phyloP scores from a whole-genome alignment of 1,140 invertebrate genomes.

The Atopsyche davidsoni region DNA sequence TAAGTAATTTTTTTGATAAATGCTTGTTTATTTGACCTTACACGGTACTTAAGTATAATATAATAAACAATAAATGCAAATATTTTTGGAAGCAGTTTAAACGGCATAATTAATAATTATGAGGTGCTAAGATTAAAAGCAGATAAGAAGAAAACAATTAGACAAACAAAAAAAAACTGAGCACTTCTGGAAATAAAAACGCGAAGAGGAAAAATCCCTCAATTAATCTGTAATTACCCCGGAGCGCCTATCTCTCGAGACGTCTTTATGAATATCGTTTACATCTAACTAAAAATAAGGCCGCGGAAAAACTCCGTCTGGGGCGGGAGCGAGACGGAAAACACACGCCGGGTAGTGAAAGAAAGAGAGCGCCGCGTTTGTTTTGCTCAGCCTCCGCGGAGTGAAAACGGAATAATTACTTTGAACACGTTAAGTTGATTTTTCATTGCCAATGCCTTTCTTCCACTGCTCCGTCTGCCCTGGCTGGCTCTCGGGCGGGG shows the following conservation, averaged over 20 bases:
- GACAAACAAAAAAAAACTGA: neutral
- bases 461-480: conserved; percentile 15
- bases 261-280: conserved; percentile 20
- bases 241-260: no score
- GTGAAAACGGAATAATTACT: conserved; percentile 25
- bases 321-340: conserved; percentile 3
- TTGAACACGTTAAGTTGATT: conserved; percentile 26
- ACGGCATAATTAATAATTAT: no score
- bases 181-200: neutral
- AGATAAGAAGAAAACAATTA: no score
- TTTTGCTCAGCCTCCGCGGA: conserved; percentile 3
- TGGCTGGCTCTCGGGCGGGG: neutral
- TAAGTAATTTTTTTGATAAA: no score
- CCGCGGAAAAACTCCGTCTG: conserved; percentile 2
- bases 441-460: conserved; percentile 26
- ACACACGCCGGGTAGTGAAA: neutral
- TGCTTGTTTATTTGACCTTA: no score
- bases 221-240: no score
- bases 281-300: conserved; percentile 10
- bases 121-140: no score
- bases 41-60: no score
- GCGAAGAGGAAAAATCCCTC: no score
- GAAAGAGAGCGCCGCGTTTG: conserved; percentile 1
- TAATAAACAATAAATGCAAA: no score
- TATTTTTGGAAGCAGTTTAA: no score